A percentile compares a stretch with the other conserved stretches of the same genome.
phyloP scores from a whole-genome alignment of 2,797 vertebrate species.

The Spheniscus humboldti region DNA sequence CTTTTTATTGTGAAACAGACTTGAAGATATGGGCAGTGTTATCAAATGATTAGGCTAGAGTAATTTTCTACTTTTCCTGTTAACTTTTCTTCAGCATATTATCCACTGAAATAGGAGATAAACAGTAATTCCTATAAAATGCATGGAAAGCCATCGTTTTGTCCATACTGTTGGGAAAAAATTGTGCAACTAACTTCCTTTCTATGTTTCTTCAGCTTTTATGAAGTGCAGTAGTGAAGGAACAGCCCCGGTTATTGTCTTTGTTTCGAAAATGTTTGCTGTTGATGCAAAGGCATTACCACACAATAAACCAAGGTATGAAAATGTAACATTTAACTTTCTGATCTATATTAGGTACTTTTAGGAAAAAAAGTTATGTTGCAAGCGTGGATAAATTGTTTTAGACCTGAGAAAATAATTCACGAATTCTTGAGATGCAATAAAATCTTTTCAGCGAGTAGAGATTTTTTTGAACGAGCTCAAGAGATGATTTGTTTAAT shows the following conservation, averaged over 20 bases:
- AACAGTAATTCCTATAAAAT: not conserved
- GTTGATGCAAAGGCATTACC: constrained; percentile 87
- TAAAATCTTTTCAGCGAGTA: not conserved
- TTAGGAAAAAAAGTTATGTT: not conserved
- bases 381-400: not conserved
- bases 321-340: not conserved
- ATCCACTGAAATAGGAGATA: not conserved
- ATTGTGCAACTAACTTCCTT: not conserved
- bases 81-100: not conserved
- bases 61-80: not conserved
- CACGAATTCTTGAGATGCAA: not conserved
- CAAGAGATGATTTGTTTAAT: not conserved
- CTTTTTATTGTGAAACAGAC: not conserved
- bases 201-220: constrained; percentile 80
- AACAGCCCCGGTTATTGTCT: constrained; percentile 86
- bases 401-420: not conserved
- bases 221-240: constrained; percentile 85
- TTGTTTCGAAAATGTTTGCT: constrained; percentile 97
- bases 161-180: not conserved
- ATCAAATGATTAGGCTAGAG: not conserved
- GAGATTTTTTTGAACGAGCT: not conserved
- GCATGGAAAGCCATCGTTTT: not conserved
- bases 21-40: not conserved
- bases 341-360: not conserved
- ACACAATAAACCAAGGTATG: constrained; percentile 89